Evolutionary conservation across 2,113 vertebrate genomes (phyloP).

Genomic region (Callionymus lyra): DNA sequence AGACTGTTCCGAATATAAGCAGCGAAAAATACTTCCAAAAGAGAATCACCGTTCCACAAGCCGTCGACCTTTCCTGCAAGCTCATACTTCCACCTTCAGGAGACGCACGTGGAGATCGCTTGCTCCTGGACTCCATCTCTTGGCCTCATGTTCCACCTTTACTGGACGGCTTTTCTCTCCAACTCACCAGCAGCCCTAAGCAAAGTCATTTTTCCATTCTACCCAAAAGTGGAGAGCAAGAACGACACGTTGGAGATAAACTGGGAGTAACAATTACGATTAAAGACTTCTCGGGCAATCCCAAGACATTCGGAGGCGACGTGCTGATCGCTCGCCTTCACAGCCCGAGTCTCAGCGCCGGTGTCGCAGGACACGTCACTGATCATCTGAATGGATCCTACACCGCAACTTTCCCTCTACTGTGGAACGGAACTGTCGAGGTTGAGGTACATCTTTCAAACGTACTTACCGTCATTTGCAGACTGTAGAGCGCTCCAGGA

Average conservation of each 20-base stretch:
- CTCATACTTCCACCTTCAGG: constrained; percentile 53
- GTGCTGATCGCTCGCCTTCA: constrained; percentile 84
- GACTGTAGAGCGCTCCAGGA: too few species aligned
- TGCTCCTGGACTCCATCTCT: constrained; percentile 71
- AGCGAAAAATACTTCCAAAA: too few species aligned
- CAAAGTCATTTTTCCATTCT: constrained; percentile 81
- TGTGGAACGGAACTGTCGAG: constrained; percentile 77
- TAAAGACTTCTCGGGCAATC: constrained; percentile 79
- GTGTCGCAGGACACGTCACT: constrained; percentile 77
- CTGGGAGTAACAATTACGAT: constrained; percentile 79
- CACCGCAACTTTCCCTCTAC: constrained; percentile 76
- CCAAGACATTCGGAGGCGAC: constrained; percentile 87
- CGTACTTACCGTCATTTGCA: too few species aligned
- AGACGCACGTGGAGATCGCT: constrained; percentile 75
- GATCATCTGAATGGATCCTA: constrained; percentile 89
- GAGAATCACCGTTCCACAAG: too few species aligned
- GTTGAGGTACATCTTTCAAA: constrained; percentile 53
- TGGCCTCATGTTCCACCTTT: constrained; percentile 65
- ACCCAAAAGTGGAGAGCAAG: constrained; percentile 31
- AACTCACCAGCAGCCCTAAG: constrained; percentile 75
- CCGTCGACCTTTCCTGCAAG: too few species aligned
- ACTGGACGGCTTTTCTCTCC: constrained; percentile 44
- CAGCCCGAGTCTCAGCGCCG: constrained; percentile 75
- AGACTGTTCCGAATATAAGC: too few species aligned
- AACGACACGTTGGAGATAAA: constrained; percentile 74